A percentile compares a stretch with the other conserved stretches of the same genome.
Evolutionary conservation across 2,888 invertebrate genomes (phyloP).

Genomic region (Eretmocerus hayati): DNA sequence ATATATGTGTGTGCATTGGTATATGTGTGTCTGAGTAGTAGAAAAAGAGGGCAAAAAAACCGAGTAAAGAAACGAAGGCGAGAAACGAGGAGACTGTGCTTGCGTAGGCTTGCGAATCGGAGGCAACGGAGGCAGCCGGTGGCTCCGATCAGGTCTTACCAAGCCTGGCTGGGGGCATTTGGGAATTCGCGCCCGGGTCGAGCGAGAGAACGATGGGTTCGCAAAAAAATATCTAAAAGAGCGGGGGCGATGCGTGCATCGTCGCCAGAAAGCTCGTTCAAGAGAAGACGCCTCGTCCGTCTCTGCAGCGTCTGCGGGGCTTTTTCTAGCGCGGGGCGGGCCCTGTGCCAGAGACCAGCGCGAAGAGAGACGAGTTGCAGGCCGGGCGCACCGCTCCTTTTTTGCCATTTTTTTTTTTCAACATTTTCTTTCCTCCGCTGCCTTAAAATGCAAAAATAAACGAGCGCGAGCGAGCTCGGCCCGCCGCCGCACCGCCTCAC

Average conservation of each 20-base stretch:
- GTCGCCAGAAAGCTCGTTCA: too few relatives aligned
- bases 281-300: not conserved
- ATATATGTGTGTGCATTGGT: too few relatives aligned
- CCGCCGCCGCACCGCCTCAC: too few relatives aligned
- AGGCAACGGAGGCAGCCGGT: too few relatives aligned
- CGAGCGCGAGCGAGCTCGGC: constrained; percentile 31
- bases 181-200: too few relatives aligned
- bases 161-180: too few relatives aligned
- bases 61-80: not conserved
- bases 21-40: too few relatives aligned
- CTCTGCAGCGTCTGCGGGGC: not conserved
- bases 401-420: constrained; percentile 39
- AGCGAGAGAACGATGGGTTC: too few relatives aligned
- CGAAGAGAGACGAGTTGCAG: constrained; percentile 37
- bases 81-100: not conserved
- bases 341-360: constrained; percentile 34
- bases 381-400: constrained; percentile 34
- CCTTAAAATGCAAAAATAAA: constrained; percentile 45
- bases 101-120: too few relatives aligned
- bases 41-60: too few relatives aligned
- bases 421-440: constrained; percentile 45
- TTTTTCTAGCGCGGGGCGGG: constrained; percentile 27
- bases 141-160: too few relatives aligned
- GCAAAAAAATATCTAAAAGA: not conserved
- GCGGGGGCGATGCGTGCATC: not conserved